Percentiles rank a stretch among this genome's conserved stretches.
Evolutionary conservation across 2,113 vertebrate species (phyloP).

Genomic region (Columba janthina): DNA sequence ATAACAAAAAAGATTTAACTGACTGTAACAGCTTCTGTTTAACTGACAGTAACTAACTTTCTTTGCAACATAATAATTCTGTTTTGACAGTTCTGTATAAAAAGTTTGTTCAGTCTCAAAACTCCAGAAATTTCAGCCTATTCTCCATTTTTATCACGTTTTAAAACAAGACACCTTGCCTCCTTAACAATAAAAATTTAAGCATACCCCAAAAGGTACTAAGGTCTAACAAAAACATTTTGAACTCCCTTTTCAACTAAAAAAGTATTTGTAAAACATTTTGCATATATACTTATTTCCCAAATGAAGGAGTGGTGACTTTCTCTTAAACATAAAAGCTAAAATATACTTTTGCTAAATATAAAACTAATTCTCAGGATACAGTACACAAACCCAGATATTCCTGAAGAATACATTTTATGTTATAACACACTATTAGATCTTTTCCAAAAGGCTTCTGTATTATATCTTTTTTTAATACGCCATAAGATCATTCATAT

Average conservation of each 20-base stretch:
- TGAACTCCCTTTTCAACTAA: background rate
- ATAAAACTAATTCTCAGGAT: constrained; percentile 51
- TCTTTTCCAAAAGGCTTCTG: background rate
- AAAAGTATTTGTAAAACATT: constrained; percentile 1
- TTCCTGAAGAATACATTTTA: constrained; percentile 52
- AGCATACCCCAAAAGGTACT: background rate
- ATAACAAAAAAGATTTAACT: background rate
- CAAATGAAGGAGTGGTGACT: constrained; percentile 7
- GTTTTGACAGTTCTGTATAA: background rate
- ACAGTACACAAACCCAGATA: constrained; percentile 14
- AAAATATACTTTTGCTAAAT: constrained; percentile 32
- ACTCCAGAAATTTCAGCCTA: background rate
- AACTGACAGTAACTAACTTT: background rate
- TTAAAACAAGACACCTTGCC: background rate
- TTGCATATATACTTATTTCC: constrained; percentile 17
- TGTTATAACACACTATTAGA: constrained; percentile 14
- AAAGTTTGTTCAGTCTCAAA: background rate
- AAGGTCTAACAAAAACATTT: constrained; percentile 17
- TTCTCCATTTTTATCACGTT: background rate
- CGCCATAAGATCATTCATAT: constrained; percentile 19
- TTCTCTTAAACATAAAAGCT: constrained; percentile 53
- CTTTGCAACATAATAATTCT: background rate
- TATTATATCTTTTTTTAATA: constrained; percentile 2
- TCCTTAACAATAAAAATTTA: background rate
- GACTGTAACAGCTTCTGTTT: background rate